phyloP scores from a whole-genome alignment of 2,888 invertebrate genomes.

The Hymenopus coronatus region DNA sequence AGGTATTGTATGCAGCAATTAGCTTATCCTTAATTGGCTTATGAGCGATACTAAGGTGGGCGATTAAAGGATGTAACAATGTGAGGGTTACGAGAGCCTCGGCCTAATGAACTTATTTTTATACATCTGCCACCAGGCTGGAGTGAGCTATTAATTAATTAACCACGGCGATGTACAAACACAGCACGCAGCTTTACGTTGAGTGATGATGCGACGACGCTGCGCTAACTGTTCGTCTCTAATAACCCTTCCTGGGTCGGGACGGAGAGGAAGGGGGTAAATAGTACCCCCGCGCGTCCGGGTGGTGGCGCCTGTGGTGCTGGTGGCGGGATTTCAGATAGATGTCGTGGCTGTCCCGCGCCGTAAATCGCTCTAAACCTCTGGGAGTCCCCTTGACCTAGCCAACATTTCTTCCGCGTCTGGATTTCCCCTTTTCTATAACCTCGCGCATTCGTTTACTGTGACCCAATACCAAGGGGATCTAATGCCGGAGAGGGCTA shows the following conservation, averaged over 20 bases:
- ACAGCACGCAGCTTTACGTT: not conserved
- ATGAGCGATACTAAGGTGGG: not conserved
- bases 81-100: not conserved
- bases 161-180: not conserved
- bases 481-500: not conserved
- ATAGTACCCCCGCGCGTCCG: not conserved
- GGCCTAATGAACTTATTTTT: conserved; percentile 9
- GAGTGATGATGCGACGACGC: conserved; percentile 1
- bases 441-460: not conserved
- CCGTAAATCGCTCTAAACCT: not conserved
- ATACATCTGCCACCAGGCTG: not conserved
- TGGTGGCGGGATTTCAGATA: conserved; percentile 8
- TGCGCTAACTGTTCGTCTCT: not conserved
- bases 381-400: not conserved
- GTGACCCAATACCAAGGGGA: not conserved
- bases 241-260: not conserved
- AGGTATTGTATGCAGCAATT: too few species aligned
- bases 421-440: not conserved
- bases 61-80: not conserved
- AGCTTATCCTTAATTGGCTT: not conserved
- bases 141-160: conserved; percentile 1
- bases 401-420: not conserved
- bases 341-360: not conserved
- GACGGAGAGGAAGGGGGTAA: not conserved
- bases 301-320: not conserved